Base-by-base conservation (phyloP, 2,113 vertebrate genomes). In the Syngnathoides biaculeatus region DNA sequence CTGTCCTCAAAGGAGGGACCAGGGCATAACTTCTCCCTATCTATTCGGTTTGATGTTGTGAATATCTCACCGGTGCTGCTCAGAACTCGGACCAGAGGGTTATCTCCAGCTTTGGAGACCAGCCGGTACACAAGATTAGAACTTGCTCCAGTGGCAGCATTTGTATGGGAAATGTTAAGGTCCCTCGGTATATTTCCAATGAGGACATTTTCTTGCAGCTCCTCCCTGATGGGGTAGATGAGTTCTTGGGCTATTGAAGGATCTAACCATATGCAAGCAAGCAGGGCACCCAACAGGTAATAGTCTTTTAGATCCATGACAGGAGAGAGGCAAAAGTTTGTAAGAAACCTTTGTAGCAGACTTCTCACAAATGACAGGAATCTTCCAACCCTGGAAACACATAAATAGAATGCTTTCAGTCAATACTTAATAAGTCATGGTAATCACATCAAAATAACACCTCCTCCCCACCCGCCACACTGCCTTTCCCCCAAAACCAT, bases 121-220 rank as follows among this genome's bases (percentile, higher is more conserved):
- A 99, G 93, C 87, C 96, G 94, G 90, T 98, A 99, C 84, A 98
- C 95, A 71, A 99, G 95, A 93, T 95, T 98, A 86, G 94, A 92
- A 71, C 93, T 96, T 77, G 93, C 92, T 82, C 95, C 96, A 0
- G 94, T 95, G 92, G 94, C 95, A 91, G 94, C 93, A 88, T 94
- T 96, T 79, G 94, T 95, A 84, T 97, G 97, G 82, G 97, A 98
- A 91, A 98, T 97, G 91, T 98, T 99, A 87, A 99, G 89, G 91
- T 98, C 97, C 94, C 96, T 96, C 94, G 97, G 96, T 97, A 99
- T 98, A 91, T 97, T 99, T 92, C 97, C 97, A 92, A 99, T 97
- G 82, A 98, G 97, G 83, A 97, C 93, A 72, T 98, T 98, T 92
- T 98, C 97, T 83, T 97, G 97, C 91, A 99, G 85, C 86, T 99